These are phyloP conservation scores for Oegoconia quadripuncta DNA, from an alignment of 2,888 invertebrate species.

Conservation along the genomic window DNA sequence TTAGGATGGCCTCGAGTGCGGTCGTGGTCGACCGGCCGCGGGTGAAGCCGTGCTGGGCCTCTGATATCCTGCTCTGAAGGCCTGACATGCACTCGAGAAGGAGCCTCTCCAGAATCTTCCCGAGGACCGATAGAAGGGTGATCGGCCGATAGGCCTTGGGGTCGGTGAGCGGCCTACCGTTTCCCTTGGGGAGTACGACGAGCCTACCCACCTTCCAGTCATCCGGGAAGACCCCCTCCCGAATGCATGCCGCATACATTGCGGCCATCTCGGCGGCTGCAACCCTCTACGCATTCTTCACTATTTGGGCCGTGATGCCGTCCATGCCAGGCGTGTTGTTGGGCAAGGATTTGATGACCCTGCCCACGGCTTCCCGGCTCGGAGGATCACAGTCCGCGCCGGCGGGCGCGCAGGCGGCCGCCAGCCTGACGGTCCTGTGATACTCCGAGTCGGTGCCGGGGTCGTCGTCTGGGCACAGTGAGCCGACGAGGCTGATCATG, in stretches of 20 bases:
- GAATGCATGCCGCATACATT: slow-evolving; percentile 2
- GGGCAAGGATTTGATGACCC: neutral
- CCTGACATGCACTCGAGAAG: too few relatives aligned
- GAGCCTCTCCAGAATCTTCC: too few relatives aligned
- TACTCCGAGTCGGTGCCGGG: too few relatives aligned
- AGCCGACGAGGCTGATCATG: neutral
- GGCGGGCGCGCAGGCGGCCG: neutral
- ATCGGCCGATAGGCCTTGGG: slow-evolving; percentile 24
- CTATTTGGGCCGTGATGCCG: neutral
- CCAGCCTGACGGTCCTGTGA: too few relatives aligned
- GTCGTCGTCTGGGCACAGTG: too few relatives aligned
- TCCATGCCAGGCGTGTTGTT: neutral
- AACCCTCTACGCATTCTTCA: neutral
- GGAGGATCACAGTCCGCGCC: neutral
- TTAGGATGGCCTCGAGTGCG: too few relatives aligned
- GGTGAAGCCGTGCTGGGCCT: too few relatives aligned
- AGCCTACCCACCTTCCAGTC: slow-evolving; percentile 14
- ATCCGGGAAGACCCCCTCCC: slow-evolving; percentile 11
- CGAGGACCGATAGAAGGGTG: slow-evolving; percentile 19
- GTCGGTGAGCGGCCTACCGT: slow-evolving; percentile 17
- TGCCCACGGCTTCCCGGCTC: neutral
- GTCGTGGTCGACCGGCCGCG: too few relatives aligned
- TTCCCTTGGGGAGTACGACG: slow-evolving; percentile 20
- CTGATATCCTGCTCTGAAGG: too few relatives aligned
- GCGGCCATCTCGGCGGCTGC: neutral